phyloP scores from a whole-genome alignment of 2,113 vertebrate species.

The Dicerorhinus sumatrensis region DNA sequence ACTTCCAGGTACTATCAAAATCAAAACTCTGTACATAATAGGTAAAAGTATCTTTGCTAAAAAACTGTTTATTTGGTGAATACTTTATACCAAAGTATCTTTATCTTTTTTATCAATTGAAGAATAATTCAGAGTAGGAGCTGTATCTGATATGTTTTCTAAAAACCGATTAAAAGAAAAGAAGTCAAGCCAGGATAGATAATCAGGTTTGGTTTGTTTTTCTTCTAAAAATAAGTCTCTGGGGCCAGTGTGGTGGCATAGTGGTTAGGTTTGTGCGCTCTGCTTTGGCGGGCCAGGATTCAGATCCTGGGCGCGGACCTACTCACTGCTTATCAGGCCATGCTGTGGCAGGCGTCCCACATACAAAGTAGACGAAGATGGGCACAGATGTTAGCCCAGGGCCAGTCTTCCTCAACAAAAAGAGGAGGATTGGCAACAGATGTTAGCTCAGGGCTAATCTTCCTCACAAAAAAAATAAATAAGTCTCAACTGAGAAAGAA shows the following conservation, averaged over 20 bases:
- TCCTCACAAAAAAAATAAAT: not conserved
- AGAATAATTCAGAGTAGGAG: not conserved
- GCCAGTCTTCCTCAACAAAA: too few relatives aligned
- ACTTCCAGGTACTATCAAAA: not conserved
- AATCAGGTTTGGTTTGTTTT: slow-evolving; percentile 17
- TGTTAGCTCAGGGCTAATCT: too few relatives aligned
- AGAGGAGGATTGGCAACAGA: too few relatives aligned
- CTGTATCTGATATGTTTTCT: not conserved
- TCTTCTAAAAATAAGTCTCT: slow-evolving; percentile 48
- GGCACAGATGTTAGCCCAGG: too few relatives aligned
- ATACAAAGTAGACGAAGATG: too few relatives aligned
- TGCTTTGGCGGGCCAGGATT: too few relatives aligned
- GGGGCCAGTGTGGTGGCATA: too few relatives aligned
- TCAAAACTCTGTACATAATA: not conserved
- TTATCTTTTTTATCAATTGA: slow-evolving; percentile 19
- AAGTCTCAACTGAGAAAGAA: slow-evolving; percentile 15
- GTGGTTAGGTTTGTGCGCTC: too few relatives aligned
- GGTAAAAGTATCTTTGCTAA: slow-evolving; percentile 2
- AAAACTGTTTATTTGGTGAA: not conserved
- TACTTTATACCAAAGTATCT: not conserved
- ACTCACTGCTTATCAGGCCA: too few relatives aligned
- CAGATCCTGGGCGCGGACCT: too few relatives aligned
- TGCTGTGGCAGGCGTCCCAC: too few relatives aligned
- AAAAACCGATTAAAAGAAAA: not conserved
- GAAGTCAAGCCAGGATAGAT: not conserved